These are phyloP conservation scores for Mus spretus DNA, from an alignment of 2,797 vertebrate genomes.

Conservation along the genomic window DNA sequence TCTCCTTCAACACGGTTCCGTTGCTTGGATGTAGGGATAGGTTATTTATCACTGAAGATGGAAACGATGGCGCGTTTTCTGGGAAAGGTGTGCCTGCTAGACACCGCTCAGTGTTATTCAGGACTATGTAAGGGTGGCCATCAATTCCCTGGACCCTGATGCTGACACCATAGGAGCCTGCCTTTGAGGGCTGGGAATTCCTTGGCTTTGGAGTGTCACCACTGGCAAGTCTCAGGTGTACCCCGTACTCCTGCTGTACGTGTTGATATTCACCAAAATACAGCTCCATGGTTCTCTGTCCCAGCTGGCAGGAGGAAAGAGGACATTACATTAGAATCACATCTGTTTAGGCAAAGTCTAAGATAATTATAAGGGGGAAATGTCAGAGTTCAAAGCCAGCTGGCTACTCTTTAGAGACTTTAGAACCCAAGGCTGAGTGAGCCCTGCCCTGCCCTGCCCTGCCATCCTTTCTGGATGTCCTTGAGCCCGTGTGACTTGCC, in stretches of 20 bases:
- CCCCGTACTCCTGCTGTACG: conserved; percentile 89
- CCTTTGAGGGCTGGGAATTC: conserved; percentile 88
- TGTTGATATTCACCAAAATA: conserved; percentile 92
- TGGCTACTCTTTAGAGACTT: neutral
- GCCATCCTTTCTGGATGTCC: neutral
- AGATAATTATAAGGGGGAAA: neutral
- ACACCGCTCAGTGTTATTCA: conserved; percentile 95
- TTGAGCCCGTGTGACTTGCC: neutral
- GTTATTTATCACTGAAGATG: conserved; percentile 85
- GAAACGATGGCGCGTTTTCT: conserved; percentile 81
- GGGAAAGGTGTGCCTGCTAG: conserved; percentile 79
- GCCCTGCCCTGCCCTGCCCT: neutral
- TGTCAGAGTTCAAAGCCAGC: conserved; percentile 52
- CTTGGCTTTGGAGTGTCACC: conserved; percentile 85
- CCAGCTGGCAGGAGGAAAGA: conserved; percentile 57
- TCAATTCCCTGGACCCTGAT: conserved; percentile 99
- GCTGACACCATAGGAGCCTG: conserved; percentile 96
- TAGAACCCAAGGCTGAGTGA: neutral
- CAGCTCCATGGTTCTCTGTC: conserved; percentile 92
- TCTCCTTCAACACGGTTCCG: conserved; percentile 88
- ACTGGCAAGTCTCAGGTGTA: conserved; percentile 85
- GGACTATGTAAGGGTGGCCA: conserved; percentile 98
- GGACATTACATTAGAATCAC: conserved; percentile 14
- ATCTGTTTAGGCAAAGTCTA: conserved; percentile 8
- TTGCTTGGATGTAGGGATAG: conserved; percentile 88